These are phyloP conservation scores for Pachyramphus minor DNA, from an alignment of 2,113 vertebrate genomes.

Conservation along the genomic window DNA sequence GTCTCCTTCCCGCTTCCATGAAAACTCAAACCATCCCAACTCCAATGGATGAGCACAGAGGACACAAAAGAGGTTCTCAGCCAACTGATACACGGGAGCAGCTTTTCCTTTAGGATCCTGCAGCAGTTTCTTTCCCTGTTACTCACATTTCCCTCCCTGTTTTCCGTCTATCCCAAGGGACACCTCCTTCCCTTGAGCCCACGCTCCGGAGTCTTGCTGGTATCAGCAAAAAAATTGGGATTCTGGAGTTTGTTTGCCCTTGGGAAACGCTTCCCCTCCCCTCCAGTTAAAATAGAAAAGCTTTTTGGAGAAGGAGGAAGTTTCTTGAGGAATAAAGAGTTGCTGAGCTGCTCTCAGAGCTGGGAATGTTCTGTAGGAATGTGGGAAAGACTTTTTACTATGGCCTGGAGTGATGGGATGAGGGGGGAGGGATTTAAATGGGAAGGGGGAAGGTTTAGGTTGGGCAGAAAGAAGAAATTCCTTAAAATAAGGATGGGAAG, in stretches of 20 bases:
- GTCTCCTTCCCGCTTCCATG: not conserved
- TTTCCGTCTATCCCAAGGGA: too few species aligned
- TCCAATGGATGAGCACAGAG: not conserved
- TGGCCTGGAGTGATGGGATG: not conserved
- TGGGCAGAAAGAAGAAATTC: not conserved
- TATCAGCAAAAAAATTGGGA: not conserved
- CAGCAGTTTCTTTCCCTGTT: not conserved
- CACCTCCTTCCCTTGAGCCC: not conserved
- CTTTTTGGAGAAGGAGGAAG: not conserved
- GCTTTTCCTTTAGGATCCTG: not conserved
- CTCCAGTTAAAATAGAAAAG: not conserved
- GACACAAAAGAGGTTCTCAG: not conserved
- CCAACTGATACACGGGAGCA: not conserved
- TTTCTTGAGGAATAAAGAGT: not conserved
- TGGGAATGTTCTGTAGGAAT: not conserved
- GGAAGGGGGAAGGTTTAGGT: not conserved
- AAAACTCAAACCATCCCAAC: too few species aligned
- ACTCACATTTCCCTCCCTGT: not conserved
- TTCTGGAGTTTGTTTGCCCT: not conserved
- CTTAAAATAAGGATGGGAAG: not conserved
- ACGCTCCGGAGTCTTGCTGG: not conserved
- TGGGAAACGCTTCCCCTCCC: not conserved
- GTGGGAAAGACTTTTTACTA: not conserved
- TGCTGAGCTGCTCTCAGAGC: not conserved
- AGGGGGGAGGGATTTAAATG: not conserved